A percentile compares a stretch with the other conserved stretches of the same genome.
Conservation (phyloP, 2,888 invertebrate genomes). For the Loripinus fragilis region DNA sequence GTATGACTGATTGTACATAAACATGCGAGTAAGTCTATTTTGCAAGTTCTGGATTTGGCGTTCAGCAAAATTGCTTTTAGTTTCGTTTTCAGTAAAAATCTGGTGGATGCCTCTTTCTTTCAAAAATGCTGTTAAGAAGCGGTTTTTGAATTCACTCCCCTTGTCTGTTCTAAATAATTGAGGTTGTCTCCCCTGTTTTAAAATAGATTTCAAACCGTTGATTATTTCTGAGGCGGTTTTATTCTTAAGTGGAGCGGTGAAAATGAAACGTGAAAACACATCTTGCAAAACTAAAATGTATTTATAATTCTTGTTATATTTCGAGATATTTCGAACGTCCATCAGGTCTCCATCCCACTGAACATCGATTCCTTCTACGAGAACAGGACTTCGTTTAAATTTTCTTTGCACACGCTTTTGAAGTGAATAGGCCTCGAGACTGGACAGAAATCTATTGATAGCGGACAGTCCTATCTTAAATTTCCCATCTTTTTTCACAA, state of each 20-base stretch:
- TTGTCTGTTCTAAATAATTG: constrained; percentile 12
- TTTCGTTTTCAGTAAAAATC: constrained; percentile 29
- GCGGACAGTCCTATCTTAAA: constrained; percentile 23
- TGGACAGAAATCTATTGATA: constrained; percentile 13
- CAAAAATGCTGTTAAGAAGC: constrained; percentile 17
- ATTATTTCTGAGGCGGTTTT: constrained; percentile 23
- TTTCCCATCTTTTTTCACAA: constrained; percentile 33
- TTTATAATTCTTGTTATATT: constrained; percentile 26
- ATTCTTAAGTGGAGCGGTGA: constrained; percentile 27
- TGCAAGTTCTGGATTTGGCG: constrained; percentile 30
- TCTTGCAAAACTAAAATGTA: constrained; percentile 34
- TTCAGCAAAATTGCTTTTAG: constrained; percentile 29
- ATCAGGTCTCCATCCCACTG: constrained; percentile 2
- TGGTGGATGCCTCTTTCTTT: constrained; percentile 13
- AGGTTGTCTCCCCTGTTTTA: constrained; percentile 25
- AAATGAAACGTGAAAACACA: constrained; percentile 37
- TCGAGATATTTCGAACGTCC: constrained; percentile 18
- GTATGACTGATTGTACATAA: constrained; percentile 22
- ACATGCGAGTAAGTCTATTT: constrained; percentile 25
- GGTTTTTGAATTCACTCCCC: constrained; percentile 17
- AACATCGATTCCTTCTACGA: background rate
- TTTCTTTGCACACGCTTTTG: background rate
- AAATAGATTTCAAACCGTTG: constrained; percentile 28
- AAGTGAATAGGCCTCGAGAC: background rate
- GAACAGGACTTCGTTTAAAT: background rate